Evolutionary conservation across 2,888 invertebrate genomes (phyloP).

Genomic region (Ecdyonurus torrentis): DNA sequence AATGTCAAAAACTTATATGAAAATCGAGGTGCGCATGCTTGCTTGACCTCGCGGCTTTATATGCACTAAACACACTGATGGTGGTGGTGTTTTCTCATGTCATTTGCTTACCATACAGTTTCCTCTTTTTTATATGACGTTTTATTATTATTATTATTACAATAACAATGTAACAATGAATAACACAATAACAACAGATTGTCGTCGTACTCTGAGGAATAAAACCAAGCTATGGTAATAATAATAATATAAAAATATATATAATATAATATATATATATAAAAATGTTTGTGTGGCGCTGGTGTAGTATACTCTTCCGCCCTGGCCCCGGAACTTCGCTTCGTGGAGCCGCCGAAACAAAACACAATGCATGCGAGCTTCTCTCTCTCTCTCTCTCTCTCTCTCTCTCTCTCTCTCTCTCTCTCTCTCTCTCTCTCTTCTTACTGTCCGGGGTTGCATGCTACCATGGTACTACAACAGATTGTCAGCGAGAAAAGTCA

Average conservation of each 20-base stretch:
- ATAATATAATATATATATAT: background rate
- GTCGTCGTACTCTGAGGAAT: background rate
- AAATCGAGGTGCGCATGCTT: too few relatives aligned
- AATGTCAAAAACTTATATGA: too few relatives aligned
- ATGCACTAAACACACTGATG: too few relatives aligned
- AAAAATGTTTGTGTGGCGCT: background rate
- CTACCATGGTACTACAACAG: background rate
- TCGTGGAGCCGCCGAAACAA: background rate
- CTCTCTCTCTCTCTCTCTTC: background rate
- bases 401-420: background rate
- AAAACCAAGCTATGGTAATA: background rate
- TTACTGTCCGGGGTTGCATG: too few relatives aligned
- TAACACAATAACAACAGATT: background rate
- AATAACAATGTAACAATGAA: background rate
- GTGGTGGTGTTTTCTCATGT: background rate
- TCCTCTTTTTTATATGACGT: background rate
- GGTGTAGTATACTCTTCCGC: background rate
- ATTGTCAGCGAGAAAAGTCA: too few relatives aligned
- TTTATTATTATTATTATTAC: background rate
- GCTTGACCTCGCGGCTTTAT: too few relatives aligned
- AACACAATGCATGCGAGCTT: background rate
- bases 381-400: background rate
- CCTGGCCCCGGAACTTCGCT: background rate
- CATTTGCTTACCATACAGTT: background rate
- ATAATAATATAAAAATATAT: background rate